These are phyloP conservation scores for Falcunculus frontatus DNA, from an alignment of 2,113 vertebrate genomes.

Conservation along the genomic window DNA sequence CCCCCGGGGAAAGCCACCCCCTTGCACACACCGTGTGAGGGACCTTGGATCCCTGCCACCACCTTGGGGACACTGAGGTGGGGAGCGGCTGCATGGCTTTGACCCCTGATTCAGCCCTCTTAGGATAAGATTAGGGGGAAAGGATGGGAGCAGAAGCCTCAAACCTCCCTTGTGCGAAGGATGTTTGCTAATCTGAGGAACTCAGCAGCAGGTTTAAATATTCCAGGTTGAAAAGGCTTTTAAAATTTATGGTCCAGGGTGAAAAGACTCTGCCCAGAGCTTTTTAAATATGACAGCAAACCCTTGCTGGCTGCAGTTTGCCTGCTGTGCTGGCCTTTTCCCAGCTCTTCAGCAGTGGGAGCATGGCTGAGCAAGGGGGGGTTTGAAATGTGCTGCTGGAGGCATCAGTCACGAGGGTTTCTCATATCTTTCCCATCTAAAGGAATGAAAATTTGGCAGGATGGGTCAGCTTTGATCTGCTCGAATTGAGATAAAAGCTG, in stretches of 20 bases:
- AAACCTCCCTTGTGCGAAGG: fast-evolving
- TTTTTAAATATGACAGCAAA: not conserved
- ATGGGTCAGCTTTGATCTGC: not conserved
- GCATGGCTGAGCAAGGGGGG: not conserved
- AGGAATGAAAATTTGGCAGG: not conserved
- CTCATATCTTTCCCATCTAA: not conserved
- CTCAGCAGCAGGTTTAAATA: not conserved
- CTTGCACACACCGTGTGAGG: too few species aligned
- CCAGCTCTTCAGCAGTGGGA: not conserved
- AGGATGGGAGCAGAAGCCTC: not conserved
- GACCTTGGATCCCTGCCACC: not conserved
- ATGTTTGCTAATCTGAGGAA: not conserved
- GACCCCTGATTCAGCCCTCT: not conserved
- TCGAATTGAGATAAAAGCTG: not conserved
- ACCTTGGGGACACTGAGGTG: fast-evolving
- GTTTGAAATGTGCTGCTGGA: not conserved
- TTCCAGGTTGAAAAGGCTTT: not conserved
- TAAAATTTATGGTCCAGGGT: not conserved
- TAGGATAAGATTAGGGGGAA: not conserved
- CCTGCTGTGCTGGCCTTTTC: not conserved
- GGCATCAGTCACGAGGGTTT: not conserved
- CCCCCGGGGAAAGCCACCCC: not conserved
- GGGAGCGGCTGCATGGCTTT: fast-evolving
- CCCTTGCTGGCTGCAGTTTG: not conserved
- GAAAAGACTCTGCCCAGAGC: not conserved